Evolutionary conservation across 2,797 vertebrate species (phyloP).

Genomic region (Rhinichthys osculus): DNA sequence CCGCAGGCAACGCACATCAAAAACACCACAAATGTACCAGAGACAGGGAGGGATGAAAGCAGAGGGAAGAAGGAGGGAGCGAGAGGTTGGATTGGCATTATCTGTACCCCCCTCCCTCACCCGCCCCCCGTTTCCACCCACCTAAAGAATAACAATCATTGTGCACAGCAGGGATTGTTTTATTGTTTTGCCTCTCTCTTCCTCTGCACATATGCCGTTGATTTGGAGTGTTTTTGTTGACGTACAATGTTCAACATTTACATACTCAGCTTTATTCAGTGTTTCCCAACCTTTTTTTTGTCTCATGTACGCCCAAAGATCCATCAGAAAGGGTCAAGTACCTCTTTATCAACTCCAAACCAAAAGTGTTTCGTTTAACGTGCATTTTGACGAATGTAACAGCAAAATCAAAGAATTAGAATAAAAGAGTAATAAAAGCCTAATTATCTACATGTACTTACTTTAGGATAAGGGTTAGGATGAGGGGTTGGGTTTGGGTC

Average conservation of each 20-base stretch:
- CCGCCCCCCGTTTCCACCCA: constrained; percentile 44
- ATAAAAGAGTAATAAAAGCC: too few species aligned
- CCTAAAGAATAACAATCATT: constrained; percentile 56
- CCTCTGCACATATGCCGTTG: constrained; percentile 29
- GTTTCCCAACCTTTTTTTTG: neutral
- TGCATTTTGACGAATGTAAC: neutral
- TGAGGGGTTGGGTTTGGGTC: neutral
- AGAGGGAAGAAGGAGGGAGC: neutral
- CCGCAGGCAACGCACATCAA: constrained; percentile 58
- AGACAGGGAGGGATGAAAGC: constrained; percentile 22
- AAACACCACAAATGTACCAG: constrained; percentile 35
- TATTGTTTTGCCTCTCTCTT: constrained; percentile 44
- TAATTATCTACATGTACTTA: neutral
- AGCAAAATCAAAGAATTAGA: too few species aligned
- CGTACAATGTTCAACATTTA: neutral
- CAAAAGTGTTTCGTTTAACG: neutral
- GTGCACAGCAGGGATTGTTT: constrained; percentile 52
- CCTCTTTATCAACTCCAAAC: neutral
- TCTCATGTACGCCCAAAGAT: neutral
- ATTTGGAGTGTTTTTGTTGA: constrained; percentile 27
- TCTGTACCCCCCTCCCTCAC: constrained; percentile 43
- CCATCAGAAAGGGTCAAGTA: neutral
- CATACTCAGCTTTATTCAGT: neutral
- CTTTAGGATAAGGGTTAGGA: neutral
- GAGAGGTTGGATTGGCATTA: constrained; percentile 45